These are phyloP conservation scores for Spodoptera picta DNA, from an alignment of 2,888 invertebrate genomes.

Conservation along the genomic window DNA sequence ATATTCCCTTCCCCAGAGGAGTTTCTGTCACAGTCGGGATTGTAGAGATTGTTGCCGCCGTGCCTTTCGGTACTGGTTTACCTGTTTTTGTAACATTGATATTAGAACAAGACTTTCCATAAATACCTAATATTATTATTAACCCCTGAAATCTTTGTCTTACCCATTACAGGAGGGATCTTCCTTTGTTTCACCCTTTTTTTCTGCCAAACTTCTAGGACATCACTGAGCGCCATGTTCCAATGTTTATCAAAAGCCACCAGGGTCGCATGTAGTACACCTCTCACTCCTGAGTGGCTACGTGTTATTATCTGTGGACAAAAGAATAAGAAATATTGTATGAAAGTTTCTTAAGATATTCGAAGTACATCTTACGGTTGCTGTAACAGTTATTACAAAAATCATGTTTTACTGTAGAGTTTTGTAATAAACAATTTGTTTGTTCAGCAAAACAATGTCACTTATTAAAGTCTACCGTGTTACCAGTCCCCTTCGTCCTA, in stretches of 20 bases:
- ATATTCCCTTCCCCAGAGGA: conserved; percentile 89
- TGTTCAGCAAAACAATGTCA: conserved; percentile 6
- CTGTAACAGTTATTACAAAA: background rate
- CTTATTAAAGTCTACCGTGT: conserved; percentile 10
- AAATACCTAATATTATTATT: background rate
- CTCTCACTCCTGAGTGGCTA: conserved; percentile 91
- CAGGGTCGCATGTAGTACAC: conserved; percentile 93
- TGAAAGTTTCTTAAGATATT: background rate
- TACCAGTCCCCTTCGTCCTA: background rate
- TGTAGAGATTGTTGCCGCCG: conserved; percentile 80
- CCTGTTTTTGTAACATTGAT: conserved; percentile 62
- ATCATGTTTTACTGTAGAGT: background rate
- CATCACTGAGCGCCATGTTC: conserved; percentile 95
- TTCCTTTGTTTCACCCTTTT: conserved; percentile 88
- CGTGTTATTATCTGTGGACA: conserved; percentile 92
- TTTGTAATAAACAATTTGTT: conserved; percentile 3
- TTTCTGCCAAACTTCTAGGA: conserved; percentile 93
- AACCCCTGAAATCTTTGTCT: conserved; percentile 44
- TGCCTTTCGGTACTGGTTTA: conserved; percentile 75
- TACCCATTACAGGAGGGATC: conserved; percentile 89
- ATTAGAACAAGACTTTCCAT: background rate
- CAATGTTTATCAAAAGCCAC: conserved; percentile 97
- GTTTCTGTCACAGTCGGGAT: conserved; percentile 88
- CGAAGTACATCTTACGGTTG: background rate
- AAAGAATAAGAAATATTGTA: conserved; percentile 31